A percentile compares a stretch with the other conserved stretches of the same genome.
Evolutionary conservation across 2,113 vertebrate species (phyloP).

Genomic region (Epinephelus cyanopodus): DNA sequence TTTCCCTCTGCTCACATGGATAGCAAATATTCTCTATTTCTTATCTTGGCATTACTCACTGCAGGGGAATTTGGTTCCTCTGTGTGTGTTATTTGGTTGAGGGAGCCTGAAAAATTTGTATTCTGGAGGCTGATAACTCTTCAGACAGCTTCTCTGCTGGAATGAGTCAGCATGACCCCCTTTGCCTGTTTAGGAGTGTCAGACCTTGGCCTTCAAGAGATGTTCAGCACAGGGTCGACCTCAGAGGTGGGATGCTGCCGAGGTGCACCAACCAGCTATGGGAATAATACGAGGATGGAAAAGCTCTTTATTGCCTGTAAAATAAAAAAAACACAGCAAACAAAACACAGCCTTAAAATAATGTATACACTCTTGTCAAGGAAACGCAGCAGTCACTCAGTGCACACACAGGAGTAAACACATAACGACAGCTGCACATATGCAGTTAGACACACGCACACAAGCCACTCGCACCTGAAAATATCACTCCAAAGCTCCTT

Average conservation of each 20-base stretch:
- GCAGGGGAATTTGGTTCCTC: constrained; percentile 53
- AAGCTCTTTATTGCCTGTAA: constrained; percentile 24
- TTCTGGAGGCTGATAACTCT: constrained; percentile 68
- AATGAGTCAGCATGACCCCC: constrained; percentile 75
- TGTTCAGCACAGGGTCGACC: constrained; percentile 64
- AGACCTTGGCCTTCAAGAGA: constrained; percentile 62
- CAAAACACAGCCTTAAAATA: constrained; percentile 11
- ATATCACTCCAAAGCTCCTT: constrained; percentile 62
- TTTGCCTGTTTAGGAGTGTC: constrained; percentile 62
- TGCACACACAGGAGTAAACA: constrained; percentile 27
- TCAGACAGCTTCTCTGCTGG: constrained; percentile 70
- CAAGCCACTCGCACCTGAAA: constrained; percentile 52
- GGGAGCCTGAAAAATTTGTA: constrained; percentile 73
- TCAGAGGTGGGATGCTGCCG: constrained; percentile 39
- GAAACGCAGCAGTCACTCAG: constrained; percentile 18
- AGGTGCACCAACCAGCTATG: constrained; percentile 19
- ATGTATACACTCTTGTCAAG: constrained; percentile 9
- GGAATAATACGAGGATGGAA: constrained; percentile 6
- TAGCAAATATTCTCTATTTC: constrained; percentile 57
- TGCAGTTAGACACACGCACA: background rate
- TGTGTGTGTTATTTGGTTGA: constrained; percentile 60
- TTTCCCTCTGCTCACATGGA: constrained; percentile 36
- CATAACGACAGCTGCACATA: constrained; percentile 27
- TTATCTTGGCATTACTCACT: constrained; percentile 53
- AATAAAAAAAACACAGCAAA: constrained; percentile 12